These are phyloP conservation scores for Zygaena filipendulae DNA, from an alignment of 2,888 invertebrate species.

Conservation along the genomic window DNA sequence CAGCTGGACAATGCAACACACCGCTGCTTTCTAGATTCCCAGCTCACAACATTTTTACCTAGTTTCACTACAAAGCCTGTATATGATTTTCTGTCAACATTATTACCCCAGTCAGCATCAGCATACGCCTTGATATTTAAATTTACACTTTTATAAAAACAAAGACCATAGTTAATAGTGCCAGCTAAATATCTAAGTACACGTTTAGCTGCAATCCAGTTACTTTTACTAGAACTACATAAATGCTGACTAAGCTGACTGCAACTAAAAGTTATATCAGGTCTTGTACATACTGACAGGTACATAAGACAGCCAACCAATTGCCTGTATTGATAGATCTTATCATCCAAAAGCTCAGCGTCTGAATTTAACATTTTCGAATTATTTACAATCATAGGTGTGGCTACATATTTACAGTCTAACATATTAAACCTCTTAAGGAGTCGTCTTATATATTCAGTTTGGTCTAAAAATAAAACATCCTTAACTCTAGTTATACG, in stretches of 20 bases:
- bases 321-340: slow-evolving; percentile 15
- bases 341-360: no score
- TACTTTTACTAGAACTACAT: slow-evolving; percentile 12
- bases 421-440: slow-evolving; percentile 8
- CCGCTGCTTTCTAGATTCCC: slow-evolving; percentile 19
- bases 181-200: slow-evolving; percentile 9
- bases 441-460: slow-evolving; percentile 9
- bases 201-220: slow-evolving; percentile 13
- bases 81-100: no score
- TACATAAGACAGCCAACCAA: slow-evolving; percentile 17
- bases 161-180: slow-evolving; percentile 10
- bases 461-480: slow-evolving; percentile 7
- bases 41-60: slow-evolving; percentile 23
- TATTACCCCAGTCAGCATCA: no score
- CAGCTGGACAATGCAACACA: slow-evolving; percentile 14
- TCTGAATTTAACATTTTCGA: slow-evolving; percentile 4
- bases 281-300: slow-evolving; percentile 12
- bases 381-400: slow-evolving; percentile 8
- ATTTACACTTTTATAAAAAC: slow-evolving; percentile 6
- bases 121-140: slow-evolving; percentile 10
- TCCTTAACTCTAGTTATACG: slow-evolving; percentile 5
- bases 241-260: slow-evolving; percentile 16
- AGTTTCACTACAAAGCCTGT: no score
- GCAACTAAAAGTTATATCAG: slow-evolving; percentile 13
- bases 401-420: slow-evolving; percentile 9